phyloP scores from a whole-genome alignment of 2,888 invertebrate species.

The Argyra leucocephala region DNA sequence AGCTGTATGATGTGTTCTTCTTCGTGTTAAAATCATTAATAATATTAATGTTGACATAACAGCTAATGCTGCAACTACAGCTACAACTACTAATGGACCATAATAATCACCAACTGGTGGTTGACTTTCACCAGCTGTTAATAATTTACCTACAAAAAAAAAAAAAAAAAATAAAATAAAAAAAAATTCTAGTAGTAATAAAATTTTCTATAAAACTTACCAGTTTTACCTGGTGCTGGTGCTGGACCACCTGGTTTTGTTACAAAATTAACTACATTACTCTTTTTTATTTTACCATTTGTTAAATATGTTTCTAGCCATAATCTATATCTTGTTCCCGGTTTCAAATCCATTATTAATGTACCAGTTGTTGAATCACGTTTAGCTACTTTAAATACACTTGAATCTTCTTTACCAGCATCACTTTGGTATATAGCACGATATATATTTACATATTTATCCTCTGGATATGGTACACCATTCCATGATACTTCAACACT shows the following conservation, averaged over 20 bases:
- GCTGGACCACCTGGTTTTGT: conserved; percentile 63
- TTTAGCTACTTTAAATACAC: conserved; percentile 65
- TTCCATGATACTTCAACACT: conserved; percentile 72
- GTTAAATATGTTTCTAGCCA: conserved; percentile 85
- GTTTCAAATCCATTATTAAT: conserved; percentile 58
- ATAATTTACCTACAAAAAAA: conserved; percentile 46
- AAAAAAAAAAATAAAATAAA: conserved; percentile 19
- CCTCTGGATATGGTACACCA: conserved; percentile 79
- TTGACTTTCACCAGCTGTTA: conserved; percentile 38
- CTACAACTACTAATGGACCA: conserved; percentile 77
- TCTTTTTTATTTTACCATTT: conserved; percentile 81
- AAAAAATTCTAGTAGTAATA: conserved; percentile 17
- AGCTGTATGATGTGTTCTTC: conserved; percentile 60
- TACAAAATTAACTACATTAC: conserved; percentile 77
- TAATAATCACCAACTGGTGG: conserved; percentile 63
- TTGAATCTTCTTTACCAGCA: conserved; percentile 61
- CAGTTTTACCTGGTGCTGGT: conserved; percentile 41
- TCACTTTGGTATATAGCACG: conserved; percentile 73
- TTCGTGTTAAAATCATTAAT: conserved; percentile 66
- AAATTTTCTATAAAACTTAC: conserved; percentile 27
- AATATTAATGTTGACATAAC: conserved; percentile 72
- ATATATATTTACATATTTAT: conserved; percentile 82
- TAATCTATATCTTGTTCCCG: conserved; percentile 71
- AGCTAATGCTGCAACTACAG: conserved; percentile 75
- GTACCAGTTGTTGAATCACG: conserved; percentile 59